Percentiles rank a stretch among this genome's conserved stretches.
These are phyloP conservation scores for Arctopsyche grandis DNA, from an alignment of 1,140 invertebrate species.

Conservation along the genomic window DNA sequence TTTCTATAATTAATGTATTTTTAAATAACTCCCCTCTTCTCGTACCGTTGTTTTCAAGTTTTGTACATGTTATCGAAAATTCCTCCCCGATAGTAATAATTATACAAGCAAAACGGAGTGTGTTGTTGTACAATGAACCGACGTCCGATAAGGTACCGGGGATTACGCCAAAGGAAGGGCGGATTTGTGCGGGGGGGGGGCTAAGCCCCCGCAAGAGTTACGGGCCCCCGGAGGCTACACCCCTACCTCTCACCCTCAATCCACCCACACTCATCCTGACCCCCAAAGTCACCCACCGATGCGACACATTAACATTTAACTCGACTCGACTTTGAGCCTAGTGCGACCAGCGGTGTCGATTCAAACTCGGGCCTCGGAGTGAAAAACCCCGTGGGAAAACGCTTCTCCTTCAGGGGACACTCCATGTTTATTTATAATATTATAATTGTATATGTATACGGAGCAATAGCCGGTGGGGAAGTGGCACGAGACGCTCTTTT, in stretches of 20 bases:
- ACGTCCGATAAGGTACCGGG: conserved; percentile 28
- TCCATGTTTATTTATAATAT: neutral
- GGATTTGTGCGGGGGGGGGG: conserved; percentile 16
- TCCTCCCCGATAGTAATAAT: too few relatives aligned
- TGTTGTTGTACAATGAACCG: conserved; percentile 21
- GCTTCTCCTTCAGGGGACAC: neutral
- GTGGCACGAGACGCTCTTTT: too few relatives aligned
- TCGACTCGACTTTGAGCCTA: conserved; percentile 51
- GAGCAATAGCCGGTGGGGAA: neutral
- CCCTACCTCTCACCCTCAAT: neutral
- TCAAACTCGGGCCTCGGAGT: conserved; percentile 14
- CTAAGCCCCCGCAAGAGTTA: conserved; percentile 34
- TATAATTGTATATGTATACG: conserved; percentile 9
- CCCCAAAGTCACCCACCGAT: conserved; percentile 7
- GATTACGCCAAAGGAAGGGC: conserved; percentile 13
- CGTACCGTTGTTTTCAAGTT: too few relatives aligned
- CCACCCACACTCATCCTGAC: neutral
- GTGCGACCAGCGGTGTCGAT: conserved; percentile 33
- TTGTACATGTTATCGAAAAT: too few relatives aligned
- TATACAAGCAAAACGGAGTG: neutral
- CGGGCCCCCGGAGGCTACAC: conserved; percentile 4
- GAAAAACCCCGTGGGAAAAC: neutral
- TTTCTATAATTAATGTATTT: too few relatives aligned
- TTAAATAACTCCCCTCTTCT: too few relatives aligned
- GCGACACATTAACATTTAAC: conserved; percentile 55